Percentiles rank a stretch among this genome's conserved stretches.
Conservation (phyloP, 2,888 invertebrate genomes). For the Agapostemon virescens region DNA sequence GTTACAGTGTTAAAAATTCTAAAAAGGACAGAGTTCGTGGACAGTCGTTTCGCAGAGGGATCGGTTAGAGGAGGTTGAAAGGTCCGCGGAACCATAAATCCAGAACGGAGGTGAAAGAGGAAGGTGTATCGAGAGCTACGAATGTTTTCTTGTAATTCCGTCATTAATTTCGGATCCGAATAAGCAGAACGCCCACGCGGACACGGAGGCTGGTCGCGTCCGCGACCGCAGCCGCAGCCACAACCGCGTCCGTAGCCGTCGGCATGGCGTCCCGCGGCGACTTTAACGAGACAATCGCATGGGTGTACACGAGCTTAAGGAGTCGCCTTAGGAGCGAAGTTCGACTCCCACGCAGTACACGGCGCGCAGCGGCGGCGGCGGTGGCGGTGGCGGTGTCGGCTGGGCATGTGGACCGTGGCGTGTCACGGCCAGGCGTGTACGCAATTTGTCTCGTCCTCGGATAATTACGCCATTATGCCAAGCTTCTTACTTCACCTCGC, state of each 20-base stretch:
- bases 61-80: not conserved
- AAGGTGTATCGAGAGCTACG: conserved; percentile 12
- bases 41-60: no score
- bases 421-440: conserved; percentile 76
- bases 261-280: conserved; percentile 66
- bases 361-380: conserved; percentile 16
- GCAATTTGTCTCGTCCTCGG: conserved; percentile 78
- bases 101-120: not conserved
- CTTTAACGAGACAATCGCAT: conserved; percentile 73
- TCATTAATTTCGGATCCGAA: conserved; percentile 53
- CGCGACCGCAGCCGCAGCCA: conserved; percentile 21
- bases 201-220: conserved; percentile 15
- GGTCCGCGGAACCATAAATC: not conserved
- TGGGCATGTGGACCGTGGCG: conserved; percentile 67
- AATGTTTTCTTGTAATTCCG: conserved; percentile 47
- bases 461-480: conserved; percentile 78
- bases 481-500: conserved; percentile 59
- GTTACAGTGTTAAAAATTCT: no score
- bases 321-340: conserved; percentile 61
- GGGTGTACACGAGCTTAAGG: conserved; percentile 57
- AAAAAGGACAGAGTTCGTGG: no score
- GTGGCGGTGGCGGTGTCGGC: conserved; percentile 53
- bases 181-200: conserved; percentile 41
- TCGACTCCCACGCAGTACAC: conserved; percentile 69
- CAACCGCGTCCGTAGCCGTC: conserved; percentile 33